Base-by-base conservation (phyloP, 2,113 vertebrate species). In the Charadrius vociferus region DNA sequence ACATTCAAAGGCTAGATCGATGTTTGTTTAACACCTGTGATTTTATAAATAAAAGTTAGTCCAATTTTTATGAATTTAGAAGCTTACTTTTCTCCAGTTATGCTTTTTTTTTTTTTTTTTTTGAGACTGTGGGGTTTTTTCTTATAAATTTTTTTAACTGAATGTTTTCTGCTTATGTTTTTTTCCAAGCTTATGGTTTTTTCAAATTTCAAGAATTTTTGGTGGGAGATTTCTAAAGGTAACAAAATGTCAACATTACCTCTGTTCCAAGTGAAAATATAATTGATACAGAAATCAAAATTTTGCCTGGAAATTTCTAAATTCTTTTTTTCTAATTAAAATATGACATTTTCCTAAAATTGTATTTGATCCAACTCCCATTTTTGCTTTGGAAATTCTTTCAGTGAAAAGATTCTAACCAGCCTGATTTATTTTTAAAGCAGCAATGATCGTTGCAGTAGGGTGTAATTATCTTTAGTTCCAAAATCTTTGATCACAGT, bases 401-500 rank as follows among this genome's bases (percentile, higher is more conserved):
- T 81, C 91, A 71, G 62, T 59, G 72, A 50, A 81, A 92, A 82
- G 70, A 75, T 79, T 94, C 74, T 71, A 94, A 92, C 52, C 77
- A 89, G 49, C 77, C 24, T 77, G 88, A 29, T 94, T 89, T 97
- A 87, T 97, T 94, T 97, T 97, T 95, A 94, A 93, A 92, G 43
- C 74, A 84, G 93, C 83, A 82, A 41, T 56, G 81, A 85, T 95
- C 4, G 0, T 84, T 92, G 83, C 83, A 92, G 68, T 43, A 91
- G 94, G 73, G 49, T 92, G 65, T 86, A 97, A 95, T 96, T 93
- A 93, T 86, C 92, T 90, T 78, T 63, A 92, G 88, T 91, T 94
- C 91, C 96, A 96, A 97, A 73, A 87, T 95, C 92, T 97, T 95
- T 94, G 96, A 95, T 94, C 86, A 72, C 91, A 95, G 61, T 27